Evolutionary conservation across 2,113 vertebrate genomes (phyloP), one percentile per base, ranked within the genome.

Genomic region (Bubo scandiacus): DNA sequence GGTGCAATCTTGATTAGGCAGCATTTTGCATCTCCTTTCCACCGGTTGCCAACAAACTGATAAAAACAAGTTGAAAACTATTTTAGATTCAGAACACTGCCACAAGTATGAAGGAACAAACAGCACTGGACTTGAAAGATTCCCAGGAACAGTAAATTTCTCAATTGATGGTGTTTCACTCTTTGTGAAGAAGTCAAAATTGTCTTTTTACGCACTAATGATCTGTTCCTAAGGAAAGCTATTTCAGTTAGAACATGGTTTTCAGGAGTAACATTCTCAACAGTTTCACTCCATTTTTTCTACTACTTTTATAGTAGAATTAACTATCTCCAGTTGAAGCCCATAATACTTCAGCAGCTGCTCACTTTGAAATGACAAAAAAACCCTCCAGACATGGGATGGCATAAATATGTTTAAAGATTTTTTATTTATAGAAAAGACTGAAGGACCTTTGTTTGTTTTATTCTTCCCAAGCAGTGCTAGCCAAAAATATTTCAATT

Each of bases 291-390:
- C 45, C 78, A 96, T 94, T 96, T 98, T 98, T 77, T 98, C 90
- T 77, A 98, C 97, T 91, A 97, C 98, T 90, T 98, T 96, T 45
- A 97, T 54, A 86, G 98, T 98, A 66, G 97, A 97, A 30, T 96
- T 96, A 71, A 98, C 98, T 49, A 98, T 96, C 93, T 97, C 98
- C 12, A 95, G 96, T 92, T 98, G 97, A 74, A 99, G 96, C 8
- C 98, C 98, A 55, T 98, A 98, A 32, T 98, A 98, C 97, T 94
- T 98, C 98, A 63, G 98, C 98, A 26, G 98, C 98, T 51, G 98
- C 98, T 97, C 96, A 97, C 94, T 99, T 98, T 94, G 98, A 97
- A 91, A 98, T 96, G 3, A 98, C 98, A 78, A 98, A 99, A 99
- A 51, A 98, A 95, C 85, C 93, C 98, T 94, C 97, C 98, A 62